Evolutionary conservation across 2,113 vertebrate genomes (phyloP).

Genomic region (Triplophysa siluroides): DNA sequence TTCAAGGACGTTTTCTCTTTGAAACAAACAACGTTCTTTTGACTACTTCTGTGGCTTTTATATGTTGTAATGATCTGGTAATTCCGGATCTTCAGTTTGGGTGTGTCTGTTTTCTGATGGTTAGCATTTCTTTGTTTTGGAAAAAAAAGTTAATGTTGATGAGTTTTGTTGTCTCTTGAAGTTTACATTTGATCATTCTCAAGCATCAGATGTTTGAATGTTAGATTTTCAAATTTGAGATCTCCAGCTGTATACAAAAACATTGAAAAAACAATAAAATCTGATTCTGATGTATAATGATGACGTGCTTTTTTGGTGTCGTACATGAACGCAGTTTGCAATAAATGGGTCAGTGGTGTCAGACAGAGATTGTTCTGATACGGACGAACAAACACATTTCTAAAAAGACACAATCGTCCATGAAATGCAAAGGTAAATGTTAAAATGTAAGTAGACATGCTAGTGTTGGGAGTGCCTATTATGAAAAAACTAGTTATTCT

Average conservation of each 20-base stretch:
- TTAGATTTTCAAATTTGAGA: conserved; percentile 45
- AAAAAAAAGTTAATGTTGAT: conserved; percentile 30
- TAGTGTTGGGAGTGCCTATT: too few relatives aligned
- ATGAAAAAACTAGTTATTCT: too few relatives aligned
- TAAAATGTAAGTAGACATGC: too few relatives aligned
- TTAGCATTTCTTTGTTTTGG: conserved; percentile 38
- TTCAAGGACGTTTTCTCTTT: not conserved
- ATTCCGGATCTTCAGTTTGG: conserved; percentile 33
- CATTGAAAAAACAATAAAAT: conserved; percentile 52
- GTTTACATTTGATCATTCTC: conserved; percentile 57
- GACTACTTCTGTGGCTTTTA: conserved; percentile 14
- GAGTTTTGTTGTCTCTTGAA: conserved; percentile 39
- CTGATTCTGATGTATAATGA: conserved; percentile 27
- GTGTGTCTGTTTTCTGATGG: conserved; percentile 21
- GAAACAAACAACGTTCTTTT: not conserved
- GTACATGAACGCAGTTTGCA: too few relatives aligned
- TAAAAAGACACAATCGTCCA: too few relatives aligned
- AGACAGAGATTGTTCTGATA: too few relatives aligned
- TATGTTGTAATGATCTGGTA: conserved; percentile 41
- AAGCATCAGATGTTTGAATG: conserved; percentile 25
- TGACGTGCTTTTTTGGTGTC: not conserved
- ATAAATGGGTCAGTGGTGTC: too few relatives aligned
- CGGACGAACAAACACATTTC: too few relatives aligned
- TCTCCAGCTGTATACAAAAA: conserved; percentile 49
- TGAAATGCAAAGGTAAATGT: too few relatives aligned